phyloP scores from a whole-genome alignment of 1,140 invertebrate genomes.

The Coptotermes formosanus region DNA sequence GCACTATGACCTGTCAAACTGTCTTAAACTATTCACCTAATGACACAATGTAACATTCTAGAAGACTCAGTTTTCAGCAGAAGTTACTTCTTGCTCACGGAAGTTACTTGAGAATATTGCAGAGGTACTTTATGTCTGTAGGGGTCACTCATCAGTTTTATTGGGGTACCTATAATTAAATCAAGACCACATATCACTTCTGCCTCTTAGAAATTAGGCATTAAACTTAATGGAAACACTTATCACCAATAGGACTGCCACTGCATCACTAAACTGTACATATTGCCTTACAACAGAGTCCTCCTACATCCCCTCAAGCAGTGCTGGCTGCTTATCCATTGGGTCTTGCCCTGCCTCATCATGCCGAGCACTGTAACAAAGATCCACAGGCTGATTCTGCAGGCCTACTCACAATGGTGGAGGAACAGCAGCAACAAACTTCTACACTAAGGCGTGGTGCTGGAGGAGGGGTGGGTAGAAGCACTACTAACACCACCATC shows the following conservation, averaged over 20 bases:
- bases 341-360: constrained; percentile 38
- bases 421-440: constrained; percentile 32
- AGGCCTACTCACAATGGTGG: constrained; percentile 35
- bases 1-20: no score
- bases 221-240: not conserved
- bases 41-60: no score
- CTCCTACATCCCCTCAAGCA: constrained; percentile 45
- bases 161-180: no score
- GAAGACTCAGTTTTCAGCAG: no score
- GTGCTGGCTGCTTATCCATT: constrained; percentile 40
- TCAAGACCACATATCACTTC: no score
- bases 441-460: constrained; percentile 48
- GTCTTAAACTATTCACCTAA: no score
- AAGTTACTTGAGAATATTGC: no score
- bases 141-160: no score
- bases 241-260: not conserved
- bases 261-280: not conserved
- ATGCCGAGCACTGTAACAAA: not conserved
- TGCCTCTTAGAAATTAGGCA: no score
- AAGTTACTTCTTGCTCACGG: no score
- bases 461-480: constrained; percentile 44
- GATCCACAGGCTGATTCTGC: constrained; percentile 38
- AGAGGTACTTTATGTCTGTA: no score
- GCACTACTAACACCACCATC: constrained; percentile 42
- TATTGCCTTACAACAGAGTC: constrained; percentile 42